Conservation (phyloP, 2,888 invertebrate genomes). For the Agrochola circellaris region DNA sequence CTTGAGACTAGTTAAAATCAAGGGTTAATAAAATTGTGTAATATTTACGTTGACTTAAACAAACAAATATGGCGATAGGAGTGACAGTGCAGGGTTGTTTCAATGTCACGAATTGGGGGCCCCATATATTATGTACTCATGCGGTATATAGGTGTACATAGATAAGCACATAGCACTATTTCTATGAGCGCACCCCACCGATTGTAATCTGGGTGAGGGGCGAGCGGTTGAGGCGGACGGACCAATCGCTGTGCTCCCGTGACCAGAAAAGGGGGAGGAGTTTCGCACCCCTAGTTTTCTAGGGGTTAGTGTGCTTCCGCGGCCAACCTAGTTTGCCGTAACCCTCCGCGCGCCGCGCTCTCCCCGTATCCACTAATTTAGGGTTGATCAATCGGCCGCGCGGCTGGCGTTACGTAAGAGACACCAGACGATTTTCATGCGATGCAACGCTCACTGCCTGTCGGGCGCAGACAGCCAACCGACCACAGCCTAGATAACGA, state of each 20-base stretch:
- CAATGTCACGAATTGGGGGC: constrained; percentile 88
- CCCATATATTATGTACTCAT: constrained; percentile 81
- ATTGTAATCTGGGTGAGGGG: constrained; percentile 90
- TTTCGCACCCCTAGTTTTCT: constrained; percentile 91
- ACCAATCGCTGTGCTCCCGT: constrained; percentile 90
- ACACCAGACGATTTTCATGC: constrained; percentile 77
- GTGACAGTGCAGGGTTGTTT: constrained; percentile 72
- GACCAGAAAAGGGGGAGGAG: constrained; percentile 91
- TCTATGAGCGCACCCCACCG: constrained; percentile 90
- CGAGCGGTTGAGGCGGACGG: constrained; percentile 86
- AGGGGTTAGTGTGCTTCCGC: constrained; percentile 91
- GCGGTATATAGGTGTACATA: constrained; percentile 83
- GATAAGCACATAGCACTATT: constrained; percentile 87
- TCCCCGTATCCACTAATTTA: constrained; percentile 88
- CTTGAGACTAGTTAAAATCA: not conserved
- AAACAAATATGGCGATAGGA: constrained; percentile 46
- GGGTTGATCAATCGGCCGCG: constrained; percentile 89
- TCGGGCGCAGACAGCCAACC: constrained; percentile 36
- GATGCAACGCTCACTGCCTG: constrained; percentile 53
- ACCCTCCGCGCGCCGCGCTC: constrained; percentile 81
- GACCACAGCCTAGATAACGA: constrained; percentile 26
- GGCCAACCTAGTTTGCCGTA: constrained; percentile 90
- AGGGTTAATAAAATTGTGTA: not conserved
- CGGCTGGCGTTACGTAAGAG: constrained; percentile 84
- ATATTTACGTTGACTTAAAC: constrained; percentile 20